Conservation (phyloP, 2,113 vertebrate genomes). For the Plectropomus leopardus region DNA sequence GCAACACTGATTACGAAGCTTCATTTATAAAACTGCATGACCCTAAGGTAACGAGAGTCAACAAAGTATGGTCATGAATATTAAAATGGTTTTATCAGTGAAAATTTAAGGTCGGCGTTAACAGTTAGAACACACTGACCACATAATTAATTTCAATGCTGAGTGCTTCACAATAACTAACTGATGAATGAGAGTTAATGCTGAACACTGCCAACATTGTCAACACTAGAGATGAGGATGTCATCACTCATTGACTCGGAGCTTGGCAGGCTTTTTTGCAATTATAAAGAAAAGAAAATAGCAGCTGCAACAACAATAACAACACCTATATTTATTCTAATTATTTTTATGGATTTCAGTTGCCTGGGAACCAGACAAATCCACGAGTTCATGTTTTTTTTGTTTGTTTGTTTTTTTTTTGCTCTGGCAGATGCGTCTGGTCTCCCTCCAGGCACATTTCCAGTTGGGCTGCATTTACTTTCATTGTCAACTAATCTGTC, state of each 20-base stretch:
- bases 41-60: neutral
- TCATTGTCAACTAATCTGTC: too few species aligned
- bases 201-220: slow-evolving; percentile 7
- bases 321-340: neutral
- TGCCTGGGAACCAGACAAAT: too few species aligned
- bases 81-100: neutral
- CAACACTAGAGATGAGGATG: neutral
- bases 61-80: neutral
- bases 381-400: too few species aligned
- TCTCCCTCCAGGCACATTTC: too few species aligned
- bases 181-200: neutral
- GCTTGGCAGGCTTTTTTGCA: neutral
- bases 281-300: neutral
- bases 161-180: neutral
- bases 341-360: neutral
- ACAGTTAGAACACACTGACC: neutral
- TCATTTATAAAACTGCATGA: neutral
- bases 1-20: neutral
- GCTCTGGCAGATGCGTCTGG: too few species aligned
- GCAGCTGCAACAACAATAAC: neutral
- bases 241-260: neutral
- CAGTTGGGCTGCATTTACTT: too few species aligned
- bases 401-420: too few species aligned
- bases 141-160: neutral
- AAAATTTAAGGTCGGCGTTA: neutral